These are phyloP conservation scores for Rhyacophila evoluta DNA, from an alignment of 2,888 invertebrate genomes.

Conservation along the genomic window DNA sequence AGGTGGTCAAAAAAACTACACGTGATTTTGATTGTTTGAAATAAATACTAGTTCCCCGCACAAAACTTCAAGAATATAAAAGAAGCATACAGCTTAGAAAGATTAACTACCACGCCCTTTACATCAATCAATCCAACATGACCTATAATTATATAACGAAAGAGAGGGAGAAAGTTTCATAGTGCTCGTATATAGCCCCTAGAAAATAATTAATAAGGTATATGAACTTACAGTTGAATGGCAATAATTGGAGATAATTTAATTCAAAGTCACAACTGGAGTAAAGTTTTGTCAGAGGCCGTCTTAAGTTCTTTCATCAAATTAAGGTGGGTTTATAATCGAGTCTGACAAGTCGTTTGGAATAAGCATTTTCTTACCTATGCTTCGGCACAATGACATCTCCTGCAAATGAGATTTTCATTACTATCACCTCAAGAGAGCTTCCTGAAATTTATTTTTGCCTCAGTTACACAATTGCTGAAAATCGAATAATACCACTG, in stretches of 20 bases:
- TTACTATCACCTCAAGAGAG: background rate
- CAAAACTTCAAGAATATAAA: too few relatives aligned
- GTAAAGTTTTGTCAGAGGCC: background rate
- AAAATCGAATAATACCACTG: too few relatives aligned
- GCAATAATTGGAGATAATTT: constrained; percentile 2
- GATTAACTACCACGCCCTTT: too few relatives aligned
- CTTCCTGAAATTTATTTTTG: background rate
- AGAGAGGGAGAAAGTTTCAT: too few relatives aligned
- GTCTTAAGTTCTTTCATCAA: constrained; percentile 20
- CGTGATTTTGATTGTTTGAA: too few relatives aligned
- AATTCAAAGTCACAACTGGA: background rate
- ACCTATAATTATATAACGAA: too few relatives aligned
- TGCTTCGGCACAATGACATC: background rate
- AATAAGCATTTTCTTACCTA: background rate
- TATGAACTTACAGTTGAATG: background rate
- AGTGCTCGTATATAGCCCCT: too few relatives aligned
- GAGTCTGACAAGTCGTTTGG: background rate
- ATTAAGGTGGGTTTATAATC: constrained; percentile 2
- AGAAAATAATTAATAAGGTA: too few relatives aligned
- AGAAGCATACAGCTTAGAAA: too few relatives aligned
- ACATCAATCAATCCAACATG: too few relatives aligned
- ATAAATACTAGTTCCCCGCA: too few relatives aligned
- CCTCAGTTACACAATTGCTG: background rate
- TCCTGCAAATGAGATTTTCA: constrained; percentile 22
- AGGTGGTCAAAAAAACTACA: too few relatives aligned